Evolutionary conservation across 2,797 vertebrate genomes (phyloP), one percentile per base, ranked within the genome.

Genomic region (Myotis daubentonii): DNA sequence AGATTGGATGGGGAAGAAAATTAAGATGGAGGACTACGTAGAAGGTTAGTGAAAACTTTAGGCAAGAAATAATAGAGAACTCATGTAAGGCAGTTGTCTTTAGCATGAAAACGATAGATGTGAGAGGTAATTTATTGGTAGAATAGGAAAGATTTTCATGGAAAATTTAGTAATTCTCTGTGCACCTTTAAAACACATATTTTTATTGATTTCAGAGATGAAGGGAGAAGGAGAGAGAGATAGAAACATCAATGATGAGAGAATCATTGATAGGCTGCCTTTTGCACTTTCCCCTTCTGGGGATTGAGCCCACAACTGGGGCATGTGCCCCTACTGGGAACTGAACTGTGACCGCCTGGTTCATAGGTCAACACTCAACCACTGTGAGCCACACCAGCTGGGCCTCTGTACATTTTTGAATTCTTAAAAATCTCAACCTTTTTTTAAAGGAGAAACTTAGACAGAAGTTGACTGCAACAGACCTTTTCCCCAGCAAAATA

Each of bases 391-490:
- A 60, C 23, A 60, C 55, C 10, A 60, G 55, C 23, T 60, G 55
- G 55, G 23, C 55, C 16, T 85, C 13, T 86, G 8, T 33, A 60
- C 41, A 38, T 90, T 94, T 93, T 80, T 91, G 53, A 93, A 88
- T 78, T 88, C 60, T 82, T 62, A 79, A 79, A 91, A 94, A 86
- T 62, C 11, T 94, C 28, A 72, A 30, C 47, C 70, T 92, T 81
- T 49, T 49, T 9, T 94, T 87, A 88, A 92, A 81, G 51, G 44
- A 90, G 47, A 80, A 38, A n/a, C 79, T 94, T 96, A 87, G 36
- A 53, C 1, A 79, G 62, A 94, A 81, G 65, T 55, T 87, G 44
- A 81, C 49, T 84, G 8, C 20, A 92, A 23, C 22, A 30, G 65
- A 79, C 23, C 12, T 30, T 82, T 15, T 71, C 28, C n/a, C 51